Conservation (phyloP, 92 coral and sea anemone genomes). For the Epizoanthus ramosus region DNA sequence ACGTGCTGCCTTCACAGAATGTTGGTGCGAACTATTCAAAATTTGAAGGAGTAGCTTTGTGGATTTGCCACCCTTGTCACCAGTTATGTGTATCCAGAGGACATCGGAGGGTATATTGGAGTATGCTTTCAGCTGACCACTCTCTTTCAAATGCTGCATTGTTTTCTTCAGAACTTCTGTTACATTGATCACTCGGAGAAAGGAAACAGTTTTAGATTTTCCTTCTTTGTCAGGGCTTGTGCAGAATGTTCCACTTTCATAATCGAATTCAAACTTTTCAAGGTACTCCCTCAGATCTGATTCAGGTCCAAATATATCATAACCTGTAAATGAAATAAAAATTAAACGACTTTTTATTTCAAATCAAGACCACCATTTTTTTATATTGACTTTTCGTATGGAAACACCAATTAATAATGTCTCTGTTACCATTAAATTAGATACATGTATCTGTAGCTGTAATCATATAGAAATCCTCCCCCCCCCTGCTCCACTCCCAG, state of each 20-base stretch:
- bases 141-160: constrained; percentile 30
- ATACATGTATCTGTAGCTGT: no score
- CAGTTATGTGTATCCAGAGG: constrained; percentile 38
- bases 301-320: constrained; percentile 54
- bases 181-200: constrained; percentile 45
- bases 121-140: constrained; percentile 18
- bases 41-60: constrained; percentile 52
- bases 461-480: no score
- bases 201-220: constrained; percentile 31
- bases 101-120: constrained; percentile 31
- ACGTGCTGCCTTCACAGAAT: constrained; percentile 40
- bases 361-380: no score
- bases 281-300: constrained; percentile 23
- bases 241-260: constrained; percentile 49
- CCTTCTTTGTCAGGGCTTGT: background rate
- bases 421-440: no score
- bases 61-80: constrained; percentile 54
- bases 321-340: no score
- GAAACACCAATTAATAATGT: no score
- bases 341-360: no score
- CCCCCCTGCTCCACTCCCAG: no score
- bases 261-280: constrained; percentile 40
- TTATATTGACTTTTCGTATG: no score
- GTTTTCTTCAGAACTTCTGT: constrained; percentile 40
- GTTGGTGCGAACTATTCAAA: constrained; percentile 39